phyloP scores from a whole-genome alignment of 2,113 vertebrate species.

The Suncus etruscus region DNA sequence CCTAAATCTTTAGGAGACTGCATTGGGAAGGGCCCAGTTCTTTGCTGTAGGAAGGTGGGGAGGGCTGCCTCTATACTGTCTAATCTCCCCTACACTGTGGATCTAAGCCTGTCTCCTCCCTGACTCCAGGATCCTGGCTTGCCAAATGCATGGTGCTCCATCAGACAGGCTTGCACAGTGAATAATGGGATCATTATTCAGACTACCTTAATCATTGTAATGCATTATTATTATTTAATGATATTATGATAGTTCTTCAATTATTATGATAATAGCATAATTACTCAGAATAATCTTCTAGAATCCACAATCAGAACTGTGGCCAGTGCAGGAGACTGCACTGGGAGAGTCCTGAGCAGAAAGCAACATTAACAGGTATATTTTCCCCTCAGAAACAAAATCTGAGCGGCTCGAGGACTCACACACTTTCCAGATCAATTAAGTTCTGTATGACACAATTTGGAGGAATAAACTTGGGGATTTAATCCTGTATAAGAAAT shows the following conservation, averaged over 20 bases:
- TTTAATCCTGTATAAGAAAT: not conserved
- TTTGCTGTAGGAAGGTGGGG: not conserved
- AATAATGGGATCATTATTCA: not conserved
- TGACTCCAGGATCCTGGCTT: not conserved
- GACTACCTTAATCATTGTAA: not conserved
- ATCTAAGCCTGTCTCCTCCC: not conserved
- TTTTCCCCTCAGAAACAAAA: not conserved
- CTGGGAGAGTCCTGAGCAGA: not conserved
- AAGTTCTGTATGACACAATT: not conserved
- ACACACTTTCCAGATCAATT: not conserved
- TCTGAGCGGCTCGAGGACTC: not conserved
- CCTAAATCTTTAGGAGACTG: not conserved
- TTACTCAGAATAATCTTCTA: slow-evolving; percentile 36
- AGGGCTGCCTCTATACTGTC: not conserved
- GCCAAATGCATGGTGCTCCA: not conserved
- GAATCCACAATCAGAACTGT: not conserved
- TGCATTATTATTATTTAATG: not conserved
- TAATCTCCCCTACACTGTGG: not conserved
- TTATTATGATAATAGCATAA: not conserved
- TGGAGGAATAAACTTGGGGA: not conserved
- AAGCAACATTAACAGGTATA: not conserved
- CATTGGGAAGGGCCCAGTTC: not conserved
- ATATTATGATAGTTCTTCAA: not conserved
- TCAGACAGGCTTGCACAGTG: not conserved
- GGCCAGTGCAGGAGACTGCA: not conserved